Evolutionary conservation across 1,140 invertebrate species (phyloP).

Genomic region (Habropoda laboriosa): DNA sequence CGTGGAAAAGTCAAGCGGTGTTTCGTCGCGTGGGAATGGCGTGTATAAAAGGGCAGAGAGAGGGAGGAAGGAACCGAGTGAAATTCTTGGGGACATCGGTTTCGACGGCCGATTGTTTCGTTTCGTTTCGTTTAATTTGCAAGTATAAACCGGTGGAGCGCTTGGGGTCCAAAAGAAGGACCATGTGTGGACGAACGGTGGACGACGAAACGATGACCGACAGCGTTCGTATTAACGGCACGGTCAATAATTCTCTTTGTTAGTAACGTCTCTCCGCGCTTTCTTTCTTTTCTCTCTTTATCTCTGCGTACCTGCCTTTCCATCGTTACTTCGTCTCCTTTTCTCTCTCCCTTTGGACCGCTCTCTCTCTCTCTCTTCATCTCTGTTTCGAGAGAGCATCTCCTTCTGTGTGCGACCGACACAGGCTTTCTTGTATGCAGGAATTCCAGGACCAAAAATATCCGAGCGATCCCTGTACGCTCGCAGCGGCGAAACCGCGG

Average conservation of each 20-base stretch:
- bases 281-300: neutral
- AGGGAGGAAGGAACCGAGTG: too few relatives aligned
- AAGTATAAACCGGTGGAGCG: slow-evolving; percentile 16
- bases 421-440: slow-evolving; percentile 52
- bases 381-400: slow-evolving; percentile 1
- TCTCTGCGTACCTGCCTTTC: neutral
- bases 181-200: neutral
- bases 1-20: neutral
- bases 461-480: slow-evolving; percentile 38
- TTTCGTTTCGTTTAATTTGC: slow-evolving; percentile 37
- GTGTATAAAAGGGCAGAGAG: neutral
- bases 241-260: slow-evolving; percentile 37
- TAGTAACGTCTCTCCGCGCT: neutral
- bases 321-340: neutral
- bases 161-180: neutral
- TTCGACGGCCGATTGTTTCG: slow-evolving; percentile 16
- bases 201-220: slow-evolving; percentile 23
- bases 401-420: slow-evolving; percentile 33
- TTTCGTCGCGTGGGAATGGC: neutral
- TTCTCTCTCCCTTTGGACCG: neutral
- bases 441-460: slow-evolving; percentile 63
- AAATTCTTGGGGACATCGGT: slow-evolving; percentile 14
- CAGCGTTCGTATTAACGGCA: slow-evolving; percentile 28
- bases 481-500: slow-evolving; percentile 43
- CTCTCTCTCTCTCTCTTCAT: slow-evolving; percentile 11